phyloP scores from a whole-genome alignment of 2,113 vertebrate genomes.

The Seriola dumerili region DNA sequence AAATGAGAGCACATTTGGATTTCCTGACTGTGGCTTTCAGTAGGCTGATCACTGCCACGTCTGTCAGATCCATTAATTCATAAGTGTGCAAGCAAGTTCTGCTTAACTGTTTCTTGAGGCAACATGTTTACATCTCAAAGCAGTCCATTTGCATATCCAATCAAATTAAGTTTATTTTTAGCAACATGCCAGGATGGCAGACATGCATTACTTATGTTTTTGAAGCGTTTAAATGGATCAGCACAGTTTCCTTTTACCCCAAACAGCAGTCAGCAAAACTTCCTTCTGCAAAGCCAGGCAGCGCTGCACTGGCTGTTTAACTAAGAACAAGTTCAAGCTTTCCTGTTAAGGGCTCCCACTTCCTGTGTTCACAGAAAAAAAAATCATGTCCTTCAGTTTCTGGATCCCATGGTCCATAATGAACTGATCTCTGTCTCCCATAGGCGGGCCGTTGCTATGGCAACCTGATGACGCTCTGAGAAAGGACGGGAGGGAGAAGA shows the following conservation, averaged over 20 bases:
- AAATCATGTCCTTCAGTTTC: conserved; percentile 75
- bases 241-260: not conserved
- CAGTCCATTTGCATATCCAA: conserved; percentile 34
- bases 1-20: conserved; percentile 65
- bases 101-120: conserved; percentile 53
- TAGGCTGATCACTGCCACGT: conserved; percentile 61
- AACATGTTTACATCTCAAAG: conserved; percentile 60
- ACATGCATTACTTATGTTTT: conserved; percentile 34
- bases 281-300: conserved; percentile 1
- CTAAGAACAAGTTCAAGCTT: conserved; percentile 43
- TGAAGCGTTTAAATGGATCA: conserved; percentile 30
- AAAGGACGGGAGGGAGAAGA: conserved; percentile 57
- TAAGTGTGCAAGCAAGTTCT: conserved; percentile 49
- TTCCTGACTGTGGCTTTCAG: conserved; percentile 69
- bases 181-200: conserved; percentile 3
- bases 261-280: conserved; percentile 32
- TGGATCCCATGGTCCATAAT: conserved; percentile 79
- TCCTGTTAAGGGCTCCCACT: conserved; percentile 61
- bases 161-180: conserved; percentile 54
- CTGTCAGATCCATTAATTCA: conserved; percentile 75
- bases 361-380: conserved; percentile 64
- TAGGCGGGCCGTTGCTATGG: conserved; percentile 79
- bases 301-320: conserved; percentile 22
- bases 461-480: conserved; percentile 83
- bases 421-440: conserved; percentile 81